phyloP scores from a whole-genome alignment of 2,797 vertebrate species.

The Melanotaenia boesemani region DNA sequence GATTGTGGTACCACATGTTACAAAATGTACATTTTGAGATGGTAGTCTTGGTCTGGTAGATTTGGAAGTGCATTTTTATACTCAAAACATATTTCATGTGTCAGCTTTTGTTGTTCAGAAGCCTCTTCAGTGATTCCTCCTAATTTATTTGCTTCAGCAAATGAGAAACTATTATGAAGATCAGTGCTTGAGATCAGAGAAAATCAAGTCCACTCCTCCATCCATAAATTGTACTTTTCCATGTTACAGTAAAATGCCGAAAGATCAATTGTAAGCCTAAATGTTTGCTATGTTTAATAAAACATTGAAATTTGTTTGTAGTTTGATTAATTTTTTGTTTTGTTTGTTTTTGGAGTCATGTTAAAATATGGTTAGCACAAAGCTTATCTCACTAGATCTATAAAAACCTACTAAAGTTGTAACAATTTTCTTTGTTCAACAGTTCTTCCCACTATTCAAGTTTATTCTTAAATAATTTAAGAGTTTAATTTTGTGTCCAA shows the following conservation, averaged over 20 bases:
- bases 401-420: background rate
- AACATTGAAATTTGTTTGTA: slow-evolving; percentile 1
- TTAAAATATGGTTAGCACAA: background rate
- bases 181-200: background rate
- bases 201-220: background rate
- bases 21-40: slow-evolving; percentile 2
- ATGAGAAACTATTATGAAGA: background rate
- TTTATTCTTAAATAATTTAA: background rate
- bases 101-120: background rate
- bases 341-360: background rate
- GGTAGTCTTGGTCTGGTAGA: background rate
- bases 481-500: background rate
- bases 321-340: background rate
- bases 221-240: background rate
- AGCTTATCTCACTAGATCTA: background rate
- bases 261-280: slow-evolving; percentile 19
- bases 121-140: background rate
- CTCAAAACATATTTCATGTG: too few species aligned
- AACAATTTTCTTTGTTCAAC: background rate
- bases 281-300: slow-evolving; percentile 45
- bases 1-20: slow-evolving; percentile 6
- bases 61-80: background rate
- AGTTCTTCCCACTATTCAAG: background rate
- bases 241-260: background rate
- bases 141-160: background rate